phyloP scores from a whole-genome alignment of 2,888 invertebrate species.

The Hydrotaea diabolus region DNA sequence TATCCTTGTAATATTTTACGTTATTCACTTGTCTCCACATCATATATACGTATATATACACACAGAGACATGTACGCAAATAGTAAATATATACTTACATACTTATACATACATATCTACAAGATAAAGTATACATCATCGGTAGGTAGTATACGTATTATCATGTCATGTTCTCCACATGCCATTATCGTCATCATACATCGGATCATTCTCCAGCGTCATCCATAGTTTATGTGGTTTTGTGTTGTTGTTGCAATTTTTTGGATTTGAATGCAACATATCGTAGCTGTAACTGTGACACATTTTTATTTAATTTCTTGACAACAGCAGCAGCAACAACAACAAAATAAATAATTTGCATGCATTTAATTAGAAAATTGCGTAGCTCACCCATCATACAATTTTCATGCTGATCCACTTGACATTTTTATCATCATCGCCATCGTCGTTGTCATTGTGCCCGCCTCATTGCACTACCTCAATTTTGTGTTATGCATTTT shows the following conservation, averaged over 20 bases:
- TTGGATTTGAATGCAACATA: background rate
- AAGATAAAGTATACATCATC: too few relatives aligned
- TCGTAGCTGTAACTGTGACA: background rate
- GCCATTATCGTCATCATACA: constrained; percentile 3
- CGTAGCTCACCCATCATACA: constrained; percentile 54
- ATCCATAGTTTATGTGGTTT: background rate
- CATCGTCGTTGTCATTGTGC: background rate
- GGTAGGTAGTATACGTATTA: too few relatives aligned
- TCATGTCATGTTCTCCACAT: too few relatives aligned
- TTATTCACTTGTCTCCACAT: constrained; percentile 17
- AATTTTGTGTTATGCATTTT: constrained; percentile 28
- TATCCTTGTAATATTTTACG: constrained; percentile 61
- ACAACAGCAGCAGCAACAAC: constrained; percentile 21
- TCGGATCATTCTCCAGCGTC: too few relatives aligned
- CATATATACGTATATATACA: background rate
- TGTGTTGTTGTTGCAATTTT: background rate
- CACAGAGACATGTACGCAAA: background rate
- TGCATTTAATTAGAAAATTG: constrained; percentile 78
- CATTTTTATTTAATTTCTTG: constrained; percentile 14
- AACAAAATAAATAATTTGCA: constrained; percentile 66
- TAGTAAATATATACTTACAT: too few relatives aligned
- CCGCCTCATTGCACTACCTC: background rate
- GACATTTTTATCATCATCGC: constrained; percentile 16
- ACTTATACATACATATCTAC: too few relatives aligned
- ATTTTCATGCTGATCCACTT: background rate